Evolutionary conservation across 1,140 invertebrate species (phyloP), one percentile per base, ranked within the genome.

Genomic region (Pseudomyrmex cubaensis): DNA sequence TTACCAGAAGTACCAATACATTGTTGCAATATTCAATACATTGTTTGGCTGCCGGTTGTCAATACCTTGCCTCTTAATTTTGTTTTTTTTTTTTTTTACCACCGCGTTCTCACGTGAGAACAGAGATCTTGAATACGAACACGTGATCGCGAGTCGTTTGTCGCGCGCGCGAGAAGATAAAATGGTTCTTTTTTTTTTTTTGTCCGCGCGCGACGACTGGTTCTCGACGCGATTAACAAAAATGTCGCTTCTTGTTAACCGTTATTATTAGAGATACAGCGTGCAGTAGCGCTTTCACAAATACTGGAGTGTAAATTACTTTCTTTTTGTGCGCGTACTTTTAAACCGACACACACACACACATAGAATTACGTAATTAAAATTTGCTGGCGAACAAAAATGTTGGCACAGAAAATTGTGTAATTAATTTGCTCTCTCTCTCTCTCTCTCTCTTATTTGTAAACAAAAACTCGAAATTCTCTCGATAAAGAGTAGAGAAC

Each of bases 1-100:
- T 77, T 86, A 54, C 9, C 48, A 57, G 84, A 77, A 61, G 72
- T 72, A 67, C 54, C 20, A 20, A 20, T 20, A 20, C 20, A 20
- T 20, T 20, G 20, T 20, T 59, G 84, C 72, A 74, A 78, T 87
- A 35, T 35, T 35, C 35, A 7, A 5, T 35, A 35, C 4, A 35
- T 35, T 35, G 35, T 35, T 7, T 7, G 5, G 5, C 35, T 35
- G 35, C 35, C 35, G 5, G 35, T 7, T 35, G 35, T 35, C 7
- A 35, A 35, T 35, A 7, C 35, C 5, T 4, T 5, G 35, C 35
- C 35, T 35, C 5, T 35, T 35, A 35, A 35, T 35, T 35, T 25
- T 25, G 25, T 25, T 25, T 25, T 25, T 35, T 35, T 35, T 35
- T 35, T 35, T 35, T 35, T 35, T 35, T 35, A 35, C 50, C 59